A percentile compares a stretch with the other conserved stretches of the same genome.
These are phyloP conservation scores for Eremobia ochroleuca DNA, from an alignment of 2,888 invertebrate species.

Conservation along the genomic window DNA sequence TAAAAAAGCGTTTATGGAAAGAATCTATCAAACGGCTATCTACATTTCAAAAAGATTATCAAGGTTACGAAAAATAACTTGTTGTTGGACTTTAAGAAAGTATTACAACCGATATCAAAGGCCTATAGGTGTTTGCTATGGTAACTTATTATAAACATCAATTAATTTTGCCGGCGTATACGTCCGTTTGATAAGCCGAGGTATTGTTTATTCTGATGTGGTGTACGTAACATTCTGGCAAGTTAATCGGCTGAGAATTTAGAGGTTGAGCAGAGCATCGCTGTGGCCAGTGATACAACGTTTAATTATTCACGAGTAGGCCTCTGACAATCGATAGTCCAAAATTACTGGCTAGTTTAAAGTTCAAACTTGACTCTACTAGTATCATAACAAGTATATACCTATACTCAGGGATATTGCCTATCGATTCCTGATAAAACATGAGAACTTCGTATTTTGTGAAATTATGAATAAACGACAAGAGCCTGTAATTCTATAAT, in stretches of 20 bases:
- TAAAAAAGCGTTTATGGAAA: background rate
- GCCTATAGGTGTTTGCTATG: conserved; percentile 28
- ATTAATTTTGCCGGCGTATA: conserved; percentile 38
- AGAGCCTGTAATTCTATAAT: conserved; percentile 23
- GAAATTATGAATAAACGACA: conserved; percentile 28
- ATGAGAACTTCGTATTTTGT: conserved; percentile 7
- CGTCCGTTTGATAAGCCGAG: conserved; percentile 23
- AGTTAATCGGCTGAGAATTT: conserved; percentile 70
- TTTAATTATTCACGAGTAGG: conserved; percentile 68
- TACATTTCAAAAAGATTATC: background rate
- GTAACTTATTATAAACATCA: conserved; percentile 31
- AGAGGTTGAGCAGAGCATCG: conserved; percentile 58
- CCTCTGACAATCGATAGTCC: conserved; percentile 59
- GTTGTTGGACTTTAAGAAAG: conserved; percentile 7
- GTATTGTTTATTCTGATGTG: conserved; percentile 47
- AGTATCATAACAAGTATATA: conserved; percentile 2
- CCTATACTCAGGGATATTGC: conserved; percentile 7
- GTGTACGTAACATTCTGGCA: conserved; percentile 57
- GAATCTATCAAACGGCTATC: conserved; percentile 6
- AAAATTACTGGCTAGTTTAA: conserved; percentile 23
- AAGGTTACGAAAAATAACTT: conserved; percentile 20
- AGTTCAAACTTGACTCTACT: conserved; percentile 14
- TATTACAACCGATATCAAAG: conserved; percentile 15
- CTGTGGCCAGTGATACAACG: conserved; percentile 58
- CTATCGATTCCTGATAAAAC: conserved; percentile 36